Base-by-base conservation (phyloP, 2,113 vertebrate genomes). In the Aphelocoma coerulescens region DNA sequence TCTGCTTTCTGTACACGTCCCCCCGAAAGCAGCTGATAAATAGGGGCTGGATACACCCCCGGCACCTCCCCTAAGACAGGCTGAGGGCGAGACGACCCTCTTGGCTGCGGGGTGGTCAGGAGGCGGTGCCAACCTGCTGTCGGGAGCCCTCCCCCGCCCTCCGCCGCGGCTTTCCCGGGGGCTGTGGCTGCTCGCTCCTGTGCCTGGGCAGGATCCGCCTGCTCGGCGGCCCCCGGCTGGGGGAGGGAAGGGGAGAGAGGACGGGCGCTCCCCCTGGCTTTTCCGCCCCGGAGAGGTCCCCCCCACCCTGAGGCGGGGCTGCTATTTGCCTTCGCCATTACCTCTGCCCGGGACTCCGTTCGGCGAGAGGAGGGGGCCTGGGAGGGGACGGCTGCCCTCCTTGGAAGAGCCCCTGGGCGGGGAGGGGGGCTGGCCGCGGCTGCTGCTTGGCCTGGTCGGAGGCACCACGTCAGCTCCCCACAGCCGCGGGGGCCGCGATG, bases 381-480 rank as follows among this genome's bases (percentile, higher is more conserved):
- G 73, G 49, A 19, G 5, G 65, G 72, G 72, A 35, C 37, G 57
- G 44, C 61, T 24, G 37, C 52, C 43, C 28, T 68, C 48, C n/a
- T 16, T 3, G 66, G 46, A 46, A 49, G 55, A 54, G 65, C 39
- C 61, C 39, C n/a, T 5, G 83, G 74, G 83, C 78, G 44, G 85
- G 62, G 57, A 37, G 32, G 24, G 8, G 44, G 35, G 19, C n/a
- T 65, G 77, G 81, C 52, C 11, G 19, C 39, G 1, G 83, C 48
- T 33, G 48, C 39, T 22, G 19, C 37, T 86, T 91, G 89, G 76
- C 83, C 19, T 4, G 49, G 58, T 54, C 39, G 6, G 39, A 16
- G 46, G 41, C 52, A 95, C 88, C 94, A 95, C 92, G 94, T 95
- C 94, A 91, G 93, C 93, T 77, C 4, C 68, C 44, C 44, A 10